phyloP scores from a whole-genome alignment of 1,140 invertebrate species.

The Aphelenchoides avenae region DNA sequence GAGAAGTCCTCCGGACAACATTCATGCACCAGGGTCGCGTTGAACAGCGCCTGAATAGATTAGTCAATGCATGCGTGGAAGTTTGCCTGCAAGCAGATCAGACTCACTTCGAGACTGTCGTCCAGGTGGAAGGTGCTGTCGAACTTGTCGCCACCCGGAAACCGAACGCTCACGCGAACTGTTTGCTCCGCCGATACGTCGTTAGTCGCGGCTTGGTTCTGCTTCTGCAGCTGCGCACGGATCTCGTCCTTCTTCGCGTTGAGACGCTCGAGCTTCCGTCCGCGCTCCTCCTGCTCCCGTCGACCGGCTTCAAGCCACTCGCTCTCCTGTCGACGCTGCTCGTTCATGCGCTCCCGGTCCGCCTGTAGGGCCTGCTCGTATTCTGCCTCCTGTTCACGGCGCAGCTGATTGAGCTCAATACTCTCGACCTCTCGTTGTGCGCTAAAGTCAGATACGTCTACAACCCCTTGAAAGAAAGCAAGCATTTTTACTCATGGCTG shows the following conservation, averaged over 20 bases:
- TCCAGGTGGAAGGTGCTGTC: constrained; percentile 15
- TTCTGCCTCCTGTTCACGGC: constrained; percentile 36
- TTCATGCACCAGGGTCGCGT: constrained; percentile 30
- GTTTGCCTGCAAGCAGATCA: background rate
- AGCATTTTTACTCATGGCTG: too few species aligned
- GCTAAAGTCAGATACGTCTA: too few species aligned
- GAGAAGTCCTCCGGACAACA: constrained; percentile 40
- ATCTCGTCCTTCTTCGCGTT: background rate
- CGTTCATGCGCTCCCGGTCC: constrained; percentile 20
- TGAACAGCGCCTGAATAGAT: constrained; percentile 41
- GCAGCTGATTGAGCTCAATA: constrained; percentile 25
- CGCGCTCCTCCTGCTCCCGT: constrained; percentile 16
- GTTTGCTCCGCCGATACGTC: constrained; percentile 4
- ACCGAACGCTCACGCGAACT: constrained; percentile 31
- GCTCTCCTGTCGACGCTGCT: constrained; percentile 21
- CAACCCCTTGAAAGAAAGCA: too few species aligned
- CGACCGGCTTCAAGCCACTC: constrained; percentile 28
- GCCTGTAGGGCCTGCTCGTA: constrained; percentile 31
- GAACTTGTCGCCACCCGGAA: constrained; percentile 31
- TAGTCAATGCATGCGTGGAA: background rate
- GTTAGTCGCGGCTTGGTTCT: background rate
- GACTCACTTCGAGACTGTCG: constrained; percentile 32
- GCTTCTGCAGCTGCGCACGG: background rate
- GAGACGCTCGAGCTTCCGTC: constrained; percentile 11
- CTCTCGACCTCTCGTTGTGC: constrained; percentile 27